phyloP scores from a whole-genome alignment of 1,140 invertebrate genomes.

The Drosophila nikananu region DNA sequence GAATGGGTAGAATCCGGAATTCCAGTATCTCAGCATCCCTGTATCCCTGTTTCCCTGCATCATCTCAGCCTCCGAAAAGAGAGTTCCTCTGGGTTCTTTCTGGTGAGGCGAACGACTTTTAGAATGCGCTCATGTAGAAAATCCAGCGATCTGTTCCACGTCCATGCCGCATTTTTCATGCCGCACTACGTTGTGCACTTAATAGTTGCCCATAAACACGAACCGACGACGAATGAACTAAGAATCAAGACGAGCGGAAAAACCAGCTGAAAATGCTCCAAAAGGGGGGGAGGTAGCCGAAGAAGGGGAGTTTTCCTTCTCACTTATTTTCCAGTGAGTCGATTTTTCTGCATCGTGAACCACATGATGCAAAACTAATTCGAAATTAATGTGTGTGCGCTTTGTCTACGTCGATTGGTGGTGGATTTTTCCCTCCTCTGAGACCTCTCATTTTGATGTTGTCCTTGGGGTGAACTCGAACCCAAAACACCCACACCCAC shows the following conservation, averaged over 20 bases:
- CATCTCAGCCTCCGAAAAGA: no score
- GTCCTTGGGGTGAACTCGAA: neutral
- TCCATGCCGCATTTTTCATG: conserved; percentile 81
- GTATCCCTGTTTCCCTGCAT: neutral
- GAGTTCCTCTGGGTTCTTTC: no score
- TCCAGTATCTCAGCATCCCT: neutral
- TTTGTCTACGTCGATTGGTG: conserved; percentile 72
- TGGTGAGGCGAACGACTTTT: conserved; percentile 56
- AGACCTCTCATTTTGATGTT: neutral
- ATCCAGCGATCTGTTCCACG: conserved; percentile 83
- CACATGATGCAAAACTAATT: conserved; percentile 84
- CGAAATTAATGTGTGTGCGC: conserved; percentile 84
- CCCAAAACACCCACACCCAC: neutral
- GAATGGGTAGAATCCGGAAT: conserved; percentile 29
- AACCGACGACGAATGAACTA: conserved; percentile 27
- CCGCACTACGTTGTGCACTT: conserved; percentile 77
- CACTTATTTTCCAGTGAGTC: conserved; percentile 50
- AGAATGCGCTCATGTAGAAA: conserved; percentile 80
- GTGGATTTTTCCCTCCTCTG: conserved; percentile 1
- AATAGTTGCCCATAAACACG: conserved; percentile 81
- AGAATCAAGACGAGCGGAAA: conserved; percentile 11
- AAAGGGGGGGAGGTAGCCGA: neutral
- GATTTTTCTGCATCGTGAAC: conserved; percentile 84
- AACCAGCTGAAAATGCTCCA: conserved; percentile 44
- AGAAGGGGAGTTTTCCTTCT: conserved; percentile 9